phyloP scores from a whole-genome alignment of 2,888 invertebrate species.

The Mamestra brassicae region DNA sequence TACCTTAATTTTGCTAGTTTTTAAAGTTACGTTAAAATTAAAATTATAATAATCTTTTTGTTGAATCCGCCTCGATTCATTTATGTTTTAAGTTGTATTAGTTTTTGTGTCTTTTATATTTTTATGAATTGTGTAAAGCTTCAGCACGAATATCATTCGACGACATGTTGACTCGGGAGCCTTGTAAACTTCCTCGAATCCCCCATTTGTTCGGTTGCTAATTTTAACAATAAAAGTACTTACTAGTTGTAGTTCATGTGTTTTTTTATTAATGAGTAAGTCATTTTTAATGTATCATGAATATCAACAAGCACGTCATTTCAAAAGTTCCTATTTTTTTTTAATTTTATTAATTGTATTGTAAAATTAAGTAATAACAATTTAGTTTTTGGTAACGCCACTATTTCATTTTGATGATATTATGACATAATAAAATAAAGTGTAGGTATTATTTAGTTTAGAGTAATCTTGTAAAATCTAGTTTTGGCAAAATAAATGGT shows the following conservation, averaged over 20 bases:
- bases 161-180: conserved; percentile 6
- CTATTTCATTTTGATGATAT: conserved; percentile 49
- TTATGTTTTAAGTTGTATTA: conserved; percentile 44
- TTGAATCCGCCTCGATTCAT: conserved; percentile 62
- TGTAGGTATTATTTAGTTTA: conserved; percentile 58
- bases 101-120: conserved; percentile 26
- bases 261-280: conserved; percentile 34
- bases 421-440: conserved; percentile 64
- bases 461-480: conserved; percentile 56
- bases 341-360: conserved; percentile 68
- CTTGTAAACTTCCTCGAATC: not conserved
- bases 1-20: conserved; percentile 2
- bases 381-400: conserved; percentile 51
- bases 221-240: conserved; percentile 66
- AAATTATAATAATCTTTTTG: conserved; percentile 10
- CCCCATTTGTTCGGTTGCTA: conserved; percentile 29
- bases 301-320: conserved; percentile 70
- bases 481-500: conserved; percentile 53
- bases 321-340: conserved; percentile 80
- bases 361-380: conserved; percentile 39
- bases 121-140: not conserved
- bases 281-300: conserved; percentile 46
- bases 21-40: conserved; percentile 8
- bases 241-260: conserved; percentile 64
- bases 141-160: conserved; percentile 5